Percentiles rank a stretch among this genome's conserved stretches.
These are phyloP conservation scores for Sepioteuthis lessoniana DNA, from an alignment of 2,888 invertebrate genomes.

Conservation along the genomic window DNA sequence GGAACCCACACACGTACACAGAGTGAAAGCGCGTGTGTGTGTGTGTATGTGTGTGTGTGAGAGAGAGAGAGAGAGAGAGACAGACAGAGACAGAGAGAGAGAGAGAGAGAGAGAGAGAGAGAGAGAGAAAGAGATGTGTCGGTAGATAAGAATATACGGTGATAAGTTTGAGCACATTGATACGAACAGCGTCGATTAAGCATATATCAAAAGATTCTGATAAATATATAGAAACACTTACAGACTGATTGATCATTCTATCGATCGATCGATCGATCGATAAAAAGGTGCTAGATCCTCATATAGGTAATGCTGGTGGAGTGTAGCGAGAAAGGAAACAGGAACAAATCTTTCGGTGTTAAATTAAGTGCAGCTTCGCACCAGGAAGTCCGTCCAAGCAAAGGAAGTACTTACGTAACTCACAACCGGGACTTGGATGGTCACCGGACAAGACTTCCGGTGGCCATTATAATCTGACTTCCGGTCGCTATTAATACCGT, in stretches of 20 bases:
- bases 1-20: too few species aligned
- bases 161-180: too few species aligned
- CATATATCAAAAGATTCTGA: too few species aligned
- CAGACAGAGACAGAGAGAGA: too few species aligned
- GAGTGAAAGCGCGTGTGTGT: too few species aligned
- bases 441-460: conserved; percentile 25
- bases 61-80: too few species aligned
- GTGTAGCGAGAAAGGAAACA: background rate
- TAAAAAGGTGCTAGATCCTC: background rate
- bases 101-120: too few species aligned
- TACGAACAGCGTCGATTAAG: too few species aligned
- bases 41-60: too few species aligned
- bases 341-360: background rate
- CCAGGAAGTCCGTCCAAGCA: background rate
- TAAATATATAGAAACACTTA: background rate
- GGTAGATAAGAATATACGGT: too few species aligned
- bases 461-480: background rate
- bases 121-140: too few species aligned
- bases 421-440: background rate
- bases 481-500: background rate
- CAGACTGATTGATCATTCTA: background rate
- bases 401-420: background rate
- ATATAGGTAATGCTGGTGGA: background rate
- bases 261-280: background rate
- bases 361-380: background rate